These are phyloP conservation scores for Gastracanthus pulcherrimus DNA, from an alignment of 2,888 invertebrate genomes.

Conservation along the genomic window DNA sequence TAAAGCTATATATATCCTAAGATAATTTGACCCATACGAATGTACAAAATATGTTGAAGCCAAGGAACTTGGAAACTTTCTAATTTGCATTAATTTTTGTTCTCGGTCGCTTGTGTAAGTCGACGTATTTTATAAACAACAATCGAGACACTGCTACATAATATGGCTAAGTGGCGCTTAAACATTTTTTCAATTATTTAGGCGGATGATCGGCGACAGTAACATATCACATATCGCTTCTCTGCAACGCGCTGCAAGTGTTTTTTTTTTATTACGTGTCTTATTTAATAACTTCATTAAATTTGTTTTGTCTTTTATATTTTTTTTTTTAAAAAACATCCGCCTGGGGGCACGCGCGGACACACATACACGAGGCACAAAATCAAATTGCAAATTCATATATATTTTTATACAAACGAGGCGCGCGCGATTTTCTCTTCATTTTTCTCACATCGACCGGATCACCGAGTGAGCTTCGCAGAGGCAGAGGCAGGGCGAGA, in stretches of 20 bases:
- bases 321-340: slow-evolving; percentile 32
- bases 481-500: slow-evolving; percentile 49
- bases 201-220: slow-evolving; percentile 51
- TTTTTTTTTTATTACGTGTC: slow-evolving; percentile 4
- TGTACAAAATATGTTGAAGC: slow-evolving; percentile 19
- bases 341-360: slow-evolving; percentile 14
- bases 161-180: slow-evolving; percentile 13
- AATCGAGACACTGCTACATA: slow-evolving; percentile 22
- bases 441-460: background rate
- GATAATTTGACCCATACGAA: background rate
- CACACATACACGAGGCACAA: slow-evolving; percentile 47
- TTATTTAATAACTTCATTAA: slow-evolving; percentile 13
- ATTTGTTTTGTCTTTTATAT: slow-evolving; percentile 22
- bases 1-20: slow-evolving; percentile 8
- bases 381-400: slow-evolving; percentile 48
- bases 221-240: slow-evolving; percentile 52
- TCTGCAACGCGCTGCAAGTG: slow-evolving; percentile 36
- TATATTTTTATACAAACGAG: slow-evolving; percentile 48
- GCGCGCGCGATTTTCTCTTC: slow-evolving; percentile 23
- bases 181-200: slow-evolving; percentile 43
- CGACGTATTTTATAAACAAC: slow-evolving; percentile 22
- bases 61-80: slow-evolving; percentile 21
- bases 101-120: background rate
- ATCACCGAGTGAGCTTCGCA: slow-evolving; percentile 30
- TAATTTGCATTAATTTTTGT: slow-evolving; percentile 54